phyloP scores from a whole-genome alignment of 1,140 invertebrate genomes.

The Solen grandis region DNA sequence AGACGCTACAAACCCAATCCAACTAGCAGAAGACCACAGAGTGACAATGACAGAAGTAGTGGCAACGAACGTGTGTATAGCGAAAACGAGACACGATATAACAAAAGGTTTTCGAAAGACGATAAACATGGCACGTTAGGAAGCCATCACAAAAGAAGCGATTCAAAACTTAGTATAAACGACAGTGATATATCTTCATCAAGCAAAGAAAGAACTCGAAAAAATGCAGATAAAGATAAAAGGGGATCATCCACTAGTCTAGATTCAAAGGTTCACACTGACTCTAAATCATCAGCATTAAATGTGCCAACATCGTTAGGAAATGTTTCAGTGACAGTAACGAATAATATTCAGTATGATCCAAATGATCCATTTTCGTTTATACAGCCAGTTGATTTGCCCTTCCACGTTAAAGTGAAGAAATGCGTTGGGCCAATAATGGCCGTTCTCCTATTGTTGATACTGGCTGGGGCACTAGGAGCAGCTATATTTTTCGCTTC shows the following conservation, averaged over 20 bases:
- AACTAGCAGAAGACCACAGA: neutral
- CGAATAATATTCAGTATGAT: conserved; percentile 40
- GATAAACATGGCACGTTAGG: neutral
- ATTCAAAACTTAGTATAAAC: conserved; percentile 38
- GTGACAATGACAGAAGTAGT: conserved; percentile 11
- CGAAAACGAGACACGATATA: neutral
- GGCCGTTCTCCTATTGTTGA: conserved; percentile 36
- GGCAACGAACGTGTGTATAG: neutral
- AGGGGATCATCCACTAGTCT: neutral
- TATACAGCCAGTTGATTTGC: conserved; percentile 44
- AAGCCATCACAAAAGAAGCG: neutral
- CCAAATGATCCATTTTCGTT: conserved; percentile 52
- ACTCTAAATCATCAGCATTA: neutral
- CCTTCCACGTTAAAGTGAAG: conserved; percentile 26
- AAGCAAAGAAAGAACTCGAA: conserved; percentile 17
- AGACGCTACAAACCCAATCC: neutral
- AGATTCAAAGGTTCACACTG: neutral
- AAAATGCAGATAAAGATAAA: neutral
- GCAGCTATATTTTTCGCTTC: conserved; percentile 51
- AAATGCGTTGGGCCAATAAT: conserved; percentile 34
- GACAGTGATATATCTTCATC: conserved; percentile 12
- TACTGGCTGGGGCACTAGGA: conserved; percentile 41
- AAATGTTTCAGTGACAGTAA: conserved; percentile 47
- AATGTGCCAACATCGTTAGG: conserved; percentile 29
- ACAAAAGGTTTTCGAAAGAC: neutral